Evolutionary conservation across 2,888 invertebrate species (phyloP), one percentile per base, ranked within the genome.

Genomic region (Eupithecia insigniata): DNA sequence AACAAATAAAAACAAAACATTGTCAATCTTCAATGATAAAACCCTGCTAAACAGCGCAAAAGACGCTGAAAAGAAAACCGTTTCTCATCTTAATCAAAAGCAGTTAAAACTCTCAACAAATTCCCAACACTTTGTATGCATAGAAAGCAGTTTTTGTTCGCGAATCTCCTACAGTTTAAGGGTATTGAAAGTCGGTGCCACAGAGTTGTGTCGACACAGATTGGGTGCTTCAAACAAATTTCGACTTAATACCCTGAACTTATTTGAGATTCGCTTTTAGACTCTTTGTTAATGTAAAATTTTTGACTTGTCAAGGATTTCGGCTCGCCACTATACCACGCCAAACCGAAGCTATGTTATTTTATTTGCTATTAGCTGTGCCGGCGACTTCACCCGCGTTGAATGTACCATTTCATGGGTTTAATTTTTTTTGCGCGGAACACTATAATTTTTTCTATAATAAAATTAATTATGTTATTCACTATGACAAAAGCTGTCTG

Each of bases 91-190:
- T 60, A 60, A 71, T 68, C 60, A 72, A 72, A 69, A 46, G 36
- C 51, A 16, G 28, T 46, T 66, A 28, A 55, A 67, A 58, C 58
- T 61, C 32, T 66, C 66, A 68, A 71, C 55, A 66, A 61, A 72
- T 66, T 62, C 16, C 16, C n/a, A 51, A 34, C 72, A 72, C 61
- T 72, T 72, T 72, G 72, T 72, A 69, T 72, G 72, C 72, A 72
- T 72, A 64, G 72, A 72, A 69, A 55, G 26, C 61, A 72, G 51
- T 66, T 69, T 72, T 72, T 69, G 62, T 62, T 69, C 67, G 62
- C 26, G 43, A 61, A 72, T 32, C 62, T 68, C 61, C 26, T 62
- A 64, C 67, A 64, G 72, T 61, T 72, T 72, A 72, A 34, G 66
- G 39, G 62, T 66, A 72, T 69, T 66, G 66, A 39, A 51, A 66